These are phyloP conservation scores for Pelecanoides urinatrix DNA, from an alignment of 2,113 vertebrate species.

Conservation along the genomic window DNA sequence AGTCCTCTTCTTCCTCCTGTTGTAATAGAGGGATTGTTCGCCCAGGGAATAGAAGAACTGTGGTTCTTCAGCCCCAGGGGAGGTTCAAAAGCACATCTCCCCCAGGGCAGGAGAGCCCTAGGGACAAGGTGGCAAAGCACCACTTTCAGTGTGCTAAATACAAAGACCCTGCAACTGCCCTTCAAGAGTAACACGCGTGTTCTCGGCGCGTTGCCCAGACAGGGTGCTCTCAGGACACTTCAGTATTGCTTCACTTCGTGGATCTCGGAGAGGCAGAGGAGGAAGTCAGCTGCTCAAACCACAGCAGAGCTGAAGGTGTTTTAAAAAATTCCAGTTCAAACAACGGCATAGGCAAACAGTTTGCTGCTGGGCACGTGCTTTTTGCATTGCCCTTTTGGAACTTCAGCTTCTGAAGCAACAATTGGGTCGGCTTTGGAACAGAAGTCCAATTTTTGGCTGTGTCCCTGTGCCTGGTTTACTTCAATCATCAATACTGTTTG, in stretches of 20 bases:
- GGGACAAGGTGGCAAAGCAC: background rate
- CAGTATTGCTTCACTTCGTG: background rate
- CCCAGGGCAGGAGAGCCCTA: background rate
- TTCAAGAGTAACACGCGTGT: accelerated
- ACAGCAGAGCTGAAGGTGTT: background rate
- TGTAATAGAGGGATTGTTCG: background rate
- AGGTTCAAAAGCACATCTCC: background rate
- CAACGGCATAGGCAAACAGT: background rate
- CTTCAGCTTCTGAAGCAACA: background rate
- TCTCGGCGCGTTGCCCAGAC: background rate
- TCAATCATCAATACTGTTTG: background rate
- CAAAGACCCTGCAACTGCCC: background rate
- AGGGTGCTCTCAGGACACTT: background rate
- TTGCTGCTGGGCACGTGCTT: background rate
- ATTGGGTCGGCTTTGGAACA: background rate
- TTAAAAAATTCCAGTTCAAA: background rate
- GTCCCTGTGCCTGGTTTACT: background rate
- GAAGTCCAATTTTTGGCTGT: background rate
- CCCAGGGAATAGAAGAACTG: background rate
- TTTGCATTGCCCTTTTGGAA: background rate
- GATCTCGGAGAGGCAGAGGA: background rate
- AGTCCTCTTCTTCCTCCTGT: background rate
- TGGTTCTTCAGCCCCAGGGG: background rate
- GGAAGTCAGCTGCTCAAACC: background rate
- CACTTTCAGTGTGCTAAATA: background rate